Base-by-base conservation (phyloP, 2,113 vertebrate species). In the Cyanistes caeruleus region DNA sequence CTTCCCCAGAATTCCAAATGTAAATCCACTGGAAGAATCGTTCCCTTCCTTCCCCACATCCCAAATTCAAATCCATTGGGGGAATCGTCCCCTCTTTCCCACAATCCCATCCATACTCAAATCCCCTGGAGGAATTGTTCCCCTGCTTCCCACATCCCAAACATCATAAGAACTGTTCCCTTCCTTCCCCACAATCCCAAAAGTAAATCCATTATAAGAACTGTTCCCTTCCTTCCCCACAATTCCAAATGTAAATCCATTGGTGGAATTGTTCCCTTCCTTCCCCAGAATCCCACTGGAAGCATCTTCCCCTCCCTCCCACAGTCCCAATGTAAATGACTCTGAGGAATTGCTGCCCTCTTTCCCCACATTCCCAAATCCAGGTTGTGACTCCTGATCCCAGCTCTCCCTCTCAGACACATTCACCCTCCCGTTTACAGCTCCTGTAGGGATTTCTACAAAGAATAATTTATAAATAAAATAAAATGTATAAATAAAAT, bases 141-240 rank as follows among this genome's bases (percentile, higher is more conserved):
- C 41, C 33, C 43, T 63, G 59, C 70, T 63, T 59, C 23, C 41
- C 85, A 24, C 46, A n/a, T 51, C 46, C 24, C 62, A 27, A 68
- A 37, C 37, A n/a, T n/a, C n/a, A n/a, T 37, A 37, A 37, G 37
- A 39, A 39, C 10, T 39, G 37, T 39, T 39, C 7, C 15, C 13
- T 7, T 7, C 10, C 7, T 35, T 51, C 24, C 46, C 16, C 35
- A 60, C 10, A 49, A 30, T 69, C 25, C 27, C 48, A 69, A 28
- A 37, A 13, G 4, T 1, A 70, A 70, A 70, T 13, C 14, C 7
- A 9, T 9, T 52, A 35, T 13, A 48, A 2, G 41, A 33, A 37
- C 10, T 3, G 2, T 19, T 3, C 15, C 5, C 12, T 55, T 3
- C 5, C 37, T 39, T 30, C 13, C 37, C 37, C 18, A 68, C 1